Conservation (phyloP, 2,888 invertebrate species). For the Dryobota labecula region DNA sequence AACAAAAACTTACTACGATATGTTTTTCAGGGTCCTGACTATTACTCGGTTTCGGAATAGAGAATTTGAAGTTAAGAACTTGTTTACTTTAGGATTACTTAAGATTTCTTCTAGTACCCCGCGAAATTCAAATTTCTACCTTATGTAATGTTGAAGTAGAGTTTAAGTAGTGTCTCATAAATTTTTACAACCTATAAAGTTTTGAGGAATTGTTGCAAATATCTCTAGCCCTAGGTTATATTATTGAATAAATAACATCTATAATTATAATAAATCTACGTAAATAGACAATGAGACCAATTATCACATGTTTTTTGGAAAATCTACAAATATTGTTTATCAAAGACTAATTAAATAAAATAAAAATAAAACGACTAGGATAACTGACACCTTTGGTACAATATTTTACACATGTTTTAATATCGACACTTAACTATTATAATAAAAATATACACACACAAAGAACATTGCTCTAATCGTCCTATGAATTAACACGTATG, state of each 20-base stretch:
- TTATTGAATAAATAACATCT: conserved; percentile 4
- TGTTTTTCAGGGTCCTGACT: background rate
- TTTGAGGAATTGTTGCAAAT: background rate
- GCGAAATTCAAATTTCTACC: no score
- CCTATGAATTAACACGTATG: background rate
- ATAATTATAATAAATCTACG: background rate
- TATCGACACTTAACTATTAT: background rate
- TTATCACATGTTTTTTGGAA: conserved; percentile 3
- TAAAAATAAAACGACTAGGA: conserved; percentile 22
- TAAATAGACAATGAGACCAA: conserved; percentile 21
- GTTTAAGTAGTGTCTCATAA: background rate
- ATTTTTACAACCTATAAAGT: background rate
- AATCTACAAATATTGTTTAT: background rate
- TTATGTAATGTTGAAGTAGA: no score
- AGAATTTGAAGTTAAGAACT: background rate
- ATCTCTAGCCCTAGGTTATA: background rate
- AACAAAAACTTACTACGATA: background rate
- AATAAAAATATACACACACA: conserved; percentile 9
- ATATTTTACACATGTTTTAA: background rate
- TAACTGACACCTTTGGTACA: conserved; percentile 1
- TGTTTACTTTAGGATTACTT: no score
- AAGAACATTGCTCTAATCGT: background rate
- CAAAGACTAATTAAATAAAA: background rate
- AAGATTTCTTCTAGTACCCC: no score
- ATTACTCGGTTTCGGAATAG: background rate